Percentiles rank a stretch among this genome's conserved stretches.
These are phyloP conservation scores for Hystrix brachyura DNA, from an alignment of 2,113 vertebrate genomes.

Conservation along the genomic window DNA sequence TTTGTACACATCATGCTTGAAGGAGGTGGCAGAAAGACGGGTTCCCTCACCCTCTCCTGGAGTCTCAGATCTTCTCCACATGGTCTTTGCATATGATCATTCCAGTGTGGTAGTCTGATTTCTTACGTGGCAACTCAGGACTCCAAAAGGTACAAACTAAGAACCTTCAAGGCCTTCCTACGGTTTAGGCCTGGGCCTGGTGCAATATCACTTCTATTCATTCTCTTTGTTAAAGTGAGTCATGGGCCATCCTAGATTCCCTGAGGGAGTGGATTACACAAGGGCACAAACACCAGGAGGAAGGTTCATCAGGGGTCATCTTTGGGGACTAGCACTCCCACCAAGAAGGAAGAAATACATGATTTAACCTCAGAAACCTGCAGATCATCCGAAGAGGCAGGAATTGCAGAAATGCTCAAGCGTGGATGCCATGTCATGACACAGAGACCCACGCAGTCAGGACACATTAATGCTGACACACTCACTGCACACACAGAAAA, in stretches of 20 bases:
- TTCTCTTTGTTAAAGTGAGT: not conserved
- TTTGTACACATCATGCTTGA: not conserved
- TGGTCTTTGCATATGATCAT: not conserved
- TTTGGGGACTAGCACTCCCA: not conserved
- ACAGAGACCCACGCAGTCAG: not conserved
- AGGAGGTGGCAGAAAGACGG: not conserved
- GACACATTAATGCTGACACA: not conserved
- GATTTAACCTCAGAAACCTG: not conserved
- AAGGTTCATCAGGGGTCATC: not conserved
- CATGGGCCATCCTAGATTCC: not conserved
- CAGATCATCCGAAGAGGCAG: not conserved
- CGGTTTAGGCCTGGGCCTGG: not conserved
- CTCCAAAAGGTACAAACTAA: not conserved
- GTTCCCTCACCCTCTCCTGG: not conserved
- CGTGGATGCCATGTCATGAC: not conserved
- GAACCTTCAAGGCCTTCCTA: not conserved
- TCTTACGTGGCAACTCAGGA: not conserved
- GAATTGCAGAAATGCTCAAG: not conserved
- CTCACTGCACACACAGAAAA: not conserved
- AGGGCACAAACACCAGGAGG: not conserved
- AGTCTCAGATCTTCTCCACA: not conserved
- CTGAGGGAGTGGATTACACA: not conserved
- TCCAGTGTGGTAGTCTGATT: not conserved
- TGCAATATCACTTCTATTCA: not conserved
- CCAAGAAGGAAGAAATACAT: not conserved